Base-by-base conservation (phyloP, 2,797 vertebrate species). In the Phoxinus dragarum region DNA sequence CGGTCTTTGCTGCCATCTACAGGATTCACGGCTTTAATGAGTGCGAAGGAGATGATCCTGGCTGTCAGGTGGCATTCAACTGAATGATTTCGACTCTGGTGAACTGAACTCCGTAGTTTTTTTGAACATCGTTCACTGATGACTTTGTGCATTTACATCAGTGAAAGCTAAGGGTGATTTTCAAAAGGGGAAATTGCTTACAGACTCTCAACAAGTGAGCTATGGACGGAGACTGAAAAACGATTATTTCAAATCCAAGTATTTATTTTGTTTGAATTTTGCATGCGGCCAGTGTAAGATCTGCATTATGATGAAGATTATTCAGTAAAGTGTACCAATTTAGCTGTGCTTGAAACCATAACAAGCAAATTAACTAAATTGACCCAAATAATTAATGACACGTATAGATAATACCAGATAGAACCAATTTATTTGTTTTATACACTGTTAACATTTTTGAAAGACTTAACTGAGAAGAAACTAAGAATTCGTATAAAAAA, bases 1-100 rank as follows among this genome's bases (percentile, higher is more conserved):
- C 8, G 64, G 64, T 54, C 79, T 80, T 49, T 54, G 79, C 44
- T 69, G 64, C 44, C 79, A 52, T 80, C 79, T 69, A 54, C 79
- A 69, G 79, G 64, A 68, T 19, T 31, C n/a, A 42, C 0, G 7
- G 4, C 6, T 59, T 76, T 16, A 56, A 12, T 38, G 49, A 54
- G 17, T 9, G 27, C 8, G 17, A 74, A 49, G 27, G 31, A 10
- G 16, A 19, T 9, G 19, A 71, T 71, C n/a, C 1, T 21, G 27
- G 27, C 27, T 27, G 16, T 17, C 23, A 71, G 23, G 3, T 23
- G 9, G 1, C 71, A 47, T n/a, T 42, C 42, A 19, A 31, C 6
- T 44, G 68, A 71, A 44, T 3, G 23, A 71, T 23, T 71, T 73
- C 3, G 3, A 5, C 14, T 27, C 10, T 9, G 23, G 14, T 66